Base-by-base conservation (phyloP, 2,113 vertebrate species). In the Oncorhynchus kisutch region DNA sequence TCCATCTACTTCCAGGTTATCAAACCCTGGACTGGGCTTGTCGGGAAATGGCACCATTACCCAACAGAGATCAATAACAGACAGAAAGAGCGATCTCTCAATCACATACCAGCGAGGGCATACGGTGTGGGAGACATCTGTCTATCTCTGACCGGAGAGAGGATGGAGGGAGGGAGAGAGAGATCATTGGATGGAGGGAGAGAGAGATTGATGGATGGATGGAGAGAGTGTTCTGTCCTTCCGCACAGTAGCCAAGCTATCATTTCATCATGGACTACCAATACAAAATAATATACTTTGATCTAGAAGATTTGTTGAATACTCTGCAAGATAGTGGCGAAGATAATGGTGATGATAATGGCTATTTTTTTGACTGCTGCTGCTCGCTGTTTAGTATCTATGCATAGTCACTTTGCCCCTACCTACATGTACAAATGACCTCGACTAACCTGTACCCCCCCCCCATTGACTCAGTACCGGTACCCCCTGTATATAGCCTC, bases 1-100 rank as follows among this genome's bases (percentile, higher is more conserved):
- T 92, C 78, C 84, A 92, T 90, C 84, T 64, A 68, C 77, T 88
- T 90, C 88, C 85, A 88, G 80, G 83, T 91, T 91, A 91, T 93
- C 92, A 90, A 86, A 87, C 84, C 69, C 76, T 77, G 71, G 83
- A 90, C 84, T 82, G 84, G 74, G 85, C 74, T 87, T 86, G 81
- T 86, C 76, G 74, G 75, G 80, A 66, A 81, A 84, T 80, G 84
- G 14, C 79, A 80, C 82, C 79, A 34, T 91, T 88, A 86, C 84
- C 82, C 86, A 83, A 71, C 65, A 72, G 79, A 80, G 84, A 89
- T 92, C 91, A 82, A 91, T 92, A 87, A 24, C 9, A 11, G 78
- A 89, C 84, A 78, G 86, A 89, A 83, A 84, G 82, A 83, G 88
- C 76, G 76, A 51, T 69, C 76, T 80, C 34, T 54, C 51, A 54